phyloP scores from a whole-genome alignment of 2,797 vertebrate genomes.

The Myripristis jacobus region DNA sequence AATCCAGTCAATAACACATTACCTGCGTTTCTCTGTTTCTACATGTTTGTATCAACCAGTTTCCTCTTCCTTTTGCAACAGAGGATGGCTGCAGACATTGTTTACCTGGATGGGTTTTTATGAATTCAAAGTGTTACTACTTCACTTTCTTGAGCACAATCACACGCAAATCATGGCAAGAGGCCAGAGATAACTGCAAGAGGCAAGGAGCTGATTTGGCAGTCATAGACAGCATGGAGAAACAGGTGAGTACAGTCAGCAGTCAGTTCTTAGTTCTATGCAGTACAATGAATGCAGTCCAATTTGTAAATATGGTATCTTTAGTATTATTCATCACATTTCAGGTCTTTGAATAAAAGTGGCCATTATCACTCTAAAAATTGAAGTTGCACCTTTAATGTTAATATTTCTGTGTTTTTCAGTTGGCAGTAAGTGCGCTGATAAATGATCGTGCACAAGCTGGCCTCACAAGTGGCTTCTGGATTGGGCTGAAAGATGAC shows the following conservation, averaged over 20 bases:
- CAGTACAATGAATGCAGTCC: not conserved
- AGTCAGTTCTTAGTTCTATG: not conserved
- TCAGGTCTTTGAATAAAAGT: not conserved
- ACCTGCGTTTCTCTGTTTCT: not conserved
- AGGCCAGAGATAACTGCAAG: conserved; percentile 67
- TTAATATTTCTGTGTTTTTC: conserved; percentile 24
- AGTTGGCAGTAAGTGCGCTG: conserved; percentile 55
- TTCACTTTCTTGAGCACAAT: conserved; percentile 40
- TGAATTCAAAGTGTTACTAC: conserved; percentile 69
- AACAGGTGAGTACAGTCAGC: conserved; percentile 61
- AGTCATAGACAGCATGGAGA: conserved; percentile 63
- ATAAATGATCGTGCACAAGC: conserved; percentile 33
- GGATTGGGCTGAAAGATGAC: conserved; percentile 77
- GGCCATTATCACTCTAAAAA: not conserved
- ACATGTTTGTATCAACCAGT: not conserved
- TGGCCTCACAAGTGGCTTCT: conserved; percentile 33
- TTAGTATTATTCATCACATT: no score
- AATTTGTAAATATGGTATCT: not conserved
- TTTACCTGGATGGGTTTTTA: conserved; percentile 70
- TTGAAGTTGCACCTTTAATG: not conserved
- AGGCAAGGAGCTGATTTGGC: conserved; percentile 63
- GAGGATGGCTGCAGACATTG: conserved; percentile 77
- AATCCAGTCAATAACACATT: not conserved
- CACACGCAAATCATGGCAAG: conserved; percentile 48
- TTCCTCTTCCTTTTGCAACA: conserved; percentile 43